phyloP scores from a whole-genome alignment of 1,140 invertebrate genomes.

The Meloidogyne hapla region DNA sequence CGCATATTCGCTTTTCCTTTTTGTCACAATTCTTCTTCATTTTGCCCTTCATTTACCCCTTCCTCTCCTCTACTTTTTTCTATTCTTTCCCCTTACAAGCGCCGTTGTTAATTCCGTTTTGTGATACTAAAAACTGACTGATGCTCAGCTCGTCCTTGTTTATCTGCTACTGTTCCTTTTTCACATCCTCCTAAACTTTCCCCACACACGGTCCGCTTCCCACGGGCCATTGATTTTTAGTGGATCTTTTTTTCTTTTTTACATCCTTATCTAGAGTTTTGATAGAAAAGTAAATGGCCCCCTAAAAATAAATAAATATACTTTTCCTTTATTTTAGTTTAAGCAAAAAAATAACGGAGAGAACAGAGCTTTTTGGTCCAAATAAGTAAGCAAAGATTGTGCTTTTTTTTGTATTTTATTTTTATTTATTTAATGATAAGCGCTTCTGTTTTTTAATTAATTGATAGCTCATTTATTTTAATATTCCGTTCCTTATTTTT shows the following conservation, averaged over 20 bases:
- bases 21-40: background rate
- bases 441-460: background rate
- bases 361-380: background rate
- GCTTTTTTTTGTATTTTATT: background rate
- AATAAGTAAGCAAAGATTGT: background rate
- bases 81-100: background rate
- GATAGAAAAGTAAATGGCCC: background rate
- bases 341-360: background rate
- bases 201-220: background rate
- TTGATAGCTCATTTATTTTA: background rate
- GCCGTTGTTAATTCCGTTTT: background rate
- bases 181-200: background rate
- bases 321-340: background rate
- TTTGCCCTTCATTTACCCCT: background rate
- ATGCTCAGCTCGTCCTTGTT: background rate
- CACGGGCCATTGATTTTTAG: slow-evolving; percentile 4
- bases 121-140: background rate
- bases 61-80: background rate
- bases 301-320: background rate
- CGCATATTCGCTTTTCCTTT: slow-evolving; percentile 1
- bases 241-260: background rate
- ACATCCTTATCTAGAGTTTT: slow-evolving; percentile 3
- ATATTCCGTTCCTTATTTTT: too few species aligned
- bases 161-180: slow-evolving; percentile 11
- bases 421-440: background rate